Percentiles rank a stretch among this genome's conserved stretches.
These are phyloP conservation scores for Halocynthia aurantium DNA, from an alignment of 23 tunicate genomes.

Conservation along the genomic window DNA sequence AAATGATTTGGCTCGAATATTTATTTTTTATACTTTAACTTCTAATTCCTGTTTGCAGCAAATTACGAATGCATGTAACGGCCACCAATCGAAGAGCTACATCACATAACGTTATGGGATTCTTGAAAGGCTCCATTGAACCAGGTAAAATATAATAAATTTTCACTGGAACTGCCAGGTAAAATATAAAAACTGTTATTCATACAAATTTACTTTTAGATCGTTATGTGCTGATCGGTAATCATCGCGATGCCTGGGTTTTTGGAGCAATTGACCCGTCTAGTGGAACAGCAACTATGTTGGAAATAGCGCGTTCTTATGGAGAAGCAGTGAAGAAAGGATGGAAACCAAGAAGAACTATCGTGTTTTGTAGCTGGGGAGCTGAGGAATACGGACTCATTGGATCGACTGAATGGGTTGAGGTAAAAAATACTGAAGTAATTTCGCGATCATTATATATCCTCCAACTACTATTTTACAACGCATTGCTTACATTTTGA, in stretches of 20 bases:
- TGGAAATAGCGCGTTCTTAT: constrained; percentile 56
- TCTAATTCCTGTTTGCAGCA: constrained; percentile 18
- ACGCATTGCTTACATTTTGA: too few species aligned
- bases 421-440: constrained; percentile 18
- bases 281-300: constrained; percentile 50
- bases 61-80: constrained; percentile 53
- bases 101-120: constrained; percentile 32
- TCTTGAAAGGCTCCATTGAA: constrained; percentile 12
- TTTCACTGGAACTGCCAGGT: constrained; percentile 1
- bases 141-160: constrained; percentile 17
- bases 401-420: constrained; percentile 80
- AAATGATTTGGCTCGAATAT: neutral
- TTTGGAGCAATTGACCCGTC: constrained; percentile 80
- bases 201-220: constrained; percentile 1
- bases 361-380: constrained; percentile 81
- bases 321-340: constrained; percentile 61
- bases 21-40: neutral
- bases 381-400: constrained; percentile 75
- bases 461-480: too few species aligned
- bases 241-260: constrained; percentile 83
- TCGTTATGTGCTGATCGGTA: constrained; percentile 51
- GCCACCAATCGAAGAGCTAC: constrained; percentile 22
- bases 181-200: neutral
- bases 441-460: too few species aligned
- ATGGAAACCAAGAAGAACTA: constrained; percentile 76